Base-by-base conservation (phyloP, 1,140 invertebrate genomes). In the Drosophila tani region DNA sequence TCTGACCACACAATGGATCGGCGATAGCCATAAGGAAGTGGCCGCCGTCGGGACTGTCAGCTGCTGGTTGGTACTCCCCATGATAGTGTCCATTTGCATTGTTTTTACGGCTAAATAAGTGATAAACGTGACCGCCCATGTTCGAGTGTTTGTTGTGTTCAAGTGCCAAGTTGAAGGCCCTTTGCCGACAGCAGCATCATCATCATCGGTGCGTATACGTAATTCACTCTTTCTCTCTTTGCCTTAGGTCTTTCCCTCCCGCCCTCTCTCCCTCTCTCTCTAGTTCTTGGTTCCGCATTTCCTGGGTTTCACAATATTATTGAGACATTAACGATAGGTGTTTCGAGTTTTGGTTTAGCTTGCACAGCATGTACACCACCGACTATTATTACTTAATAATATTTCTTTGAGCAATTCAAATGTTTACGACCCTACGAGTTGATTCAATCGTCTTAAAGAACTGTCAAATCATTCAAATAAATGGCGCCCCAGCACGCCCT, bases 401-500 rank as follows among this genome's bases (percentile, higher is more conserved):
- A 73, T 76, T 75, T 75, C 43, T 63, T 65, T 55, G 47, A 75
- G 60, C 77, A 88, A 88, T 88, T 88, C 62, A 84, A 81, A 81
- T 70, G 62, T 84, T 78, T 87, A 84, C 71, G 84, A 77, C 60
- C 81, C 64, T 67, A 53, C 63, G 47, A 75, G 75, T 87, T 65
- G 58, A 68, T 81, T 86, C 75, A 87, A 87, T 81, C 83, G 80
- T 47, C 83, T 87, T 87, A 84, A 71, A 84, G 83, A 87, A 88
- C 77, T 87, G 84, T 87, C 84, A 90, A 87, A 84, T 87, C 83
- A 87, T 87, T 86, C 84, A 88, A 87, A 84, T 87, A 87, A 87
- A 87, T 87, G 73, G 68, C 62, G 47, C 79, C 81, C 82, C 70
- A 70, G 69, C 82, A 49, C 56, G 51, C 69, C 82, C 53, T 47